Evolutionary conservation across 2,113 vertebrate genomes (phyloP), one percentile per base, ranked within the genome.

Genomic region (Siphamia tubifer): DNA sequence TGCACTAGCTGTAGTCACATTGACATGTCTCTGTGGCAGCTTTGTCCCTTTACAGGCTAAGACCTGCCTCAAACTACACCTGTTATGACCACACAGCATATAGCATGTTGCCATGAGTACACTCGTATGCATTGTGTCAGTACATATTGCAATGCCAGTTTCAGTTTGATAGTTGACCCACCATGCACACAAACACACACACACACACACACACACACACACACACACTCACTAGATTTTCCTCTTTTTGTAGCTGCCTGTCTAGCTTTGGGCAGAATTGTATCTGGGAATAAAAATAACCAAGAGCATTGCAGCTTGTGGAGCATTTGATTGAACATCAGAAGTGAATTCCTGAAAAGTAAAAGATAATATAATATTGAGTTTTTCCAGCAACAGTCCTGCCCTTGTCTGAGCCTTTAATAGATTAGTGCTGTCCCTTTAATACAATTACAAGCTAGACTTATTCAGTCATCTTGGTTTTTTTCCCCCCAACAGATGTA

Each of bases 1-100:
- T 82, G 82, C 81, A 86, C 81, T 83, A 80, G 77, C 75, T 60
- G 51, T 58, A 44, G 78, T 72, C 71, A 66, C 30, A 45, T 30
- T 8, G 27, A 67, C 16, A 56, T 57, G 35, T 58, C 28, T 66
- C 15, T 35, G 20, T 60, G 60, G 64, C 65, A 68, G 61, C 44
- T 52, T 52, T 51, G 39, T 73, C 40, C 54, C 30, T 11, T 10
- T 44, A 38, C 4, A 12, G 10, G 54, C 40, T 39, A 35, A 61
- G 45, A 65, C 12, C 48, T 39, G 39, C 55, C 52, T 10, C 25
- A 31, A 48, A 21, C 63, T 39, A 53, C 70, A 48, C 47, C 51
- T 30, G 45, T 23, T 81, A 9, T 31, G 51, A 45, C 65, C 74
- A 54, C 35, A 40, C 13, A 24, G 20, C 40, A 45, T 48, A 57